Base-by-base conservation (phyloP, 2,797 vertebrate species). In the Gymnoscopelus microlampas region DNA sequence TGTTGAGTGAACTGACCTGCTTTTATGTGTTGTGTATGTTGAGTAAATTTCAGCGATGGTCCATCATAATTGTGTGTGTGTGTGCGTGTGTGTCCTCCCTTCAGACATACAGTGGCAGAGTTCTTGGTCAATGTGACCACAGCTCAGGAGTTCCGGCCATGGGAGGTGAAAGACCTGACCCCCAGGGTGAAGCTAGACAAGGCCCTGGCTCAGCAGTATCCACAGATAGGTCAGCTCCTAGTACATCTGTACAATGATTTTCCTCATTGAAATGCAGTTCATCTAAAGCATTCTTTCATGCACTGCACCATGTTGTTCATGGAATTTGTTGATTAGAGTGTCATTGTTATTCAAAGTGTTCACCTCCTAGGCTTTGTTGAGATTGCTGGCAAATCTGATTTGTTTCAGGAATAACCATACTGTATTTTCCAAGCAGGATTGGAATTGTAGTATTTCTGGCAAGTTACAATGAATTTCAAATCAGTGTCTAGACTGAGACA, bases 41-140 rank as follows among this genome's bases (percentile, higher is more conserved):
- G 26, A 35, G 55, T 26, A 10, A 13, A 58, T 19, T 10, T 4
- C 3, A 0, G 15, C 4, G 3, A 4, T 14, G 5, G 14, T 15
- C 8, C 14, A 15, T 53, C 14, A 53, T 8, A 53, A 53, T 15
- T 14, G 8, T 65, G 19, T 50, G 2, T 70, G 8, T 29, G 5
- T 44, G 0, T 60, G 0, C 64, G 3, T 74, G 29, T 79, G 6
- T 74, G 0, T 44, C 39, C 32, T 5, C 32, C 32, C 32, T 35
- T 6, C 66, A 98, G 97, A 71, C 95, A 96, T 56, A 91, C 89
- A 1, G 87, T 97, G 60, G 91, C 97, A 93, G 97, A 97, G 74
- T 94, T 93, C 91, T 90, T 98, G 75, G 93, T 95, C 75, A 95
- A 95, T 23, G 95, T 97, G 82, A 95, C 95, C 58, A 93, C 95